A percentile compares a stretch with the other conserved stretches of the same genome.
These are phyloP conservation scores for Dryadula phaetusa DNA, from an alignment of 2,888 invertebrate species.

Conservation along the genomic window DNA sequence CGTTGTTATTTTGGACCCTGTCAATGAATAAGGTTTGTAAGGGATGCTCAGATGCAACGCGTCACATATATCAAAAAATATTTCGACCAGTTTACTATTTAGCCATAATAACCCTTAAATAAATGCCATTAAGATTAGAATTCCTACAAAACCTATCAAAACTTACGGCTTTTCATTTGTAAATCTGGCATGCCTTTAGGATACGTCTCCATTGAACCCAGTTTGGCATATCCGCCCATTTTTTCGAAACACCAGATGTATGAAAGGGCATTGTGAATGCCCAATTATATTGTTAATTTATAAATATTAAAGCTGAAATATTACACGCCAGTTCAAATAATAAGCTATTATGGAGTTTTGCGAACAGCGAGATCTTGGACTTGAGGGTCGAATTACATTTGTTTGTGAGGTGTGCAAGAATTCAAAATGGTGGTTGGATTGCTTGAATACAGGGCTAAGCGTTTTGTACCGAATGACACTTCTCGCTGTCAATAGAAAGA, in stretches of 20 bases:
- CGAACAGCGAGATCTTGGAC: constrained; percentile 56
- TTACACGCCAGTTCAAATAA: constrained; percentile 76
- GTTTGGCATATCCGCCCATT: constrained; percentile 82
- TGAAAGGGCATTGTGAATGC: constrained; percentile 74
- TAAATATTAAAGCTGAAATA: constrained; percentile 80
- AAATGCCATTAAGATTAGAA: constrained; percentile 38
- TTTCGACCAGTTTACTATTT: constrained; percentile 44
- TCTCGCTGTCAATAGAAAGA: constrained; percentile 23
- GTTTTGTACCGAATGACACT: constrained; percentile 30
- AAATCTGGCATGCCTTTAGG: constrained; percentile 65
- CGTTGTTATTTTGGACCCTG: constrained; percentile 51
- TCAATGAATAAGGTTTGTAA: constrained; percentile 72
- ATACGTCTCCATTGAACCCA: constrained; percentile 74
- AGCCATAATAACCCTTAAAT: constrained; percentile 49
- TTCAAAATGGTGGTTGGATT: constrained; percentile 34
- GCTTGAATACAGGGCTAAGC: constrained; percentile 10
- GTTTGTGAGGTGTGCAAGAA: constrained; percentile 41
- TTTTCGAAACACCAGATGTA: constrained; percentile 79
- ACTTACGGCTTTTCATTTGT: constrained; percentile 43
- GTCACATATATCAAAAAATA: constrained; percentile 48
- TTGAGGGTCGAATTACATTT: constrained; percentile 35
- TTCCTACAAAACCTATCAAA: constrained; percentile 39
- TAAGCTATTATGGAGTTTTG: constrained; percentile 72
- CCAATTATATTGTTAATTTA: constrained; percentile 84
- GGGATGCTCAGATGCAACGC: constrained; percentile 81